phyloP scores from a whole-genome alignment of 2,888 invertebrate genomes.

The Caenorhabditis wallacei region DNA sequence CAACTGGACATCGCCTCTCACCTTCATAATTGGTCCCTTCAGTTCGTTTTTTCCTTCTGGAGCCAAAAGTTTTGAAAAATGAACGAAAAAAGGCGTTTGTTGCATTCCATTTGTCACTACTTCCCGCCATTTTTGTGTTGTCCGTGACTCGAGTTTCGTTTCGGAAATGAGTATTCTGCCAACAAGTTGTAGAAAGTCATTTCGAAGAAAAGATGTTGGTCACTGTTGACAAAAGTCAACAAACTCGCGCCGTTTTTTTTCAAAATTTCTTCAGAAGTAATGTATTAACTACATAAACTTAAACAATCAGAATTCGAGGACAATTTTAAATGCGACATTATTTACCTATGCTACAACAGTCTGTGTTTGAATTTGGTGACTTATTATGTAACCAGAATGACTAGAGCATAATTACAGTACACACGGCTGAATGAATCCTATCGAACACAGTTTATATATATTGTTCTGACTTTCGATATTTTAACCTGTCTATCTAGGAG shows the following conservation, averaged over 20 bases:
- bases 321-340: neutral
- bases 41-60: constrained; percentile 19
- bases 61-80: constrained; percentile 24
- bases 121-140: constrained; percentile 38
- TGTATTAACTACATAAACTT: constrained; percentile 4
- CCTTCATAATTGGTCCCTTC: constrained; percentile 62
- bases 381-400: constrained; percentile 18
- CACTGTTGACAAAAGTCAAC: constrained; percentile 55
- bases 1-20: constrained; percentile 59
- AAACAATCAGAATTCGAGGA: constrained; percentile 25
- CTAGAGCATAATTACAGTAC: constrained; percentile 50
- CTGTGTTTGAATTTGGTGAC: constrained; percentile 21
- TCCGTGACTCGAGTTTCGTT: constrained; percentile 43
- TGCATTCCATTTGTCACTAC: constrained; percentile 56
- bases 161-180: constrained; percentile 65
- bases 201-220: constrained; percentile 50
- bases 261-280: constrained; percentile 3
- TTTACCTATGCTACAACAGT: constrained; percentile 18
- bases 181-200: constrained; percentile 49
- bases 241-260: constrained; percentile 12
- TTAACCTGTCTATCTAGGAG: constrained; percentile 30
- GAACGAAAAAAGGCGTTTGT: constrained; percentile 43
- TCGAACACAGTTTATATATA: constrained; percentile 28
- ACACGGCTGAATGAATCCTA: constrained; percentile 43
- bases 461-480: constrained; percentile 37